Base-by-base conservation (phyloP, 2,888 invertebrate species). In the Drosophila parthenogenetica region DNA sequence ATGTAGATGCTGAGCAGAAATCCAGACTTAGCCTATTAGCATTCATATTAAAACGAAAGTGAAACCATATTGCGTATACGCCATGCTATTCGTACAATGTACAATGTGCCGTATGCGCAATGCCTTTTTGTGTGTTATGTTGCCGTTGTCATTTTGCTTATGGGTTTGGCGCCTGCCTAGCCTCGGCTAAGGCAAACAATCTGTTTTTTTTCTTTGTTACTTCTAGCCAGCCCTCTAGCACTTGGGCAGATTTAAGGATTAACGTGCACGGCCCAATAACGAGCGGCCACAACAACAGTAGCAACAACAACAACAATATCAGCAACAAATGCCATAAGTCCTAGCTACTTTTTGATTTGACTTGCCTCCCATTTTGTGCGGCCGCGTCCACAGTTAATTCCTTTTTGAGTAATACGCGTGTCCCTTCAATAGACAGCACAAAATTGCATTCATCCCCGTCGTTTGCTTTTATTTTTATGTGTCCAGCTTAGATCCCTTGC, bases 11-110 rank as follows among this genome's bases (percentile, higher is more conserved):
- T 66, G 58, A 55, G 60, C 77, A 75, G 77, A 89, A 86, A 87
- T 89, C 85, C 87, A 79, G 85, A 81, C 89, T 86, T 85, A 82
- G 88, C 81, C 86, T 87, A 89, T 87, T 87, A 89, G 89, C 89
- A 87, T 87, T 89, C 88, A 87, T 89, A 87, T 87, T 87, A 87
- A 78, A 86, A 85, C 80, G 80, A 85, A 89, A 89, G 87, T 85
- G 89, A 84, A 87, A 87, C 84, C 82, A 86, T 89, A 86, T 84
- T 84, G 89, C 87, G 89, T 85, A 85, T 81, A 82, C 86, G 79
- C 74, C 49, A 63, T 73, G 54, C 53, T 43, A 58, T 46, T 58
- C 48, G 37, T 25, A 61, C 67, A 60, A 60, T 66, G 51, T 69
- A 74, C 75, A 74, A 62, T 59, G 46, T 67, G 71, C 68, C 73